Conservation (phyloP, 2,888 invertebrate species). For the Diaprepes abbreviatus region DNA sequence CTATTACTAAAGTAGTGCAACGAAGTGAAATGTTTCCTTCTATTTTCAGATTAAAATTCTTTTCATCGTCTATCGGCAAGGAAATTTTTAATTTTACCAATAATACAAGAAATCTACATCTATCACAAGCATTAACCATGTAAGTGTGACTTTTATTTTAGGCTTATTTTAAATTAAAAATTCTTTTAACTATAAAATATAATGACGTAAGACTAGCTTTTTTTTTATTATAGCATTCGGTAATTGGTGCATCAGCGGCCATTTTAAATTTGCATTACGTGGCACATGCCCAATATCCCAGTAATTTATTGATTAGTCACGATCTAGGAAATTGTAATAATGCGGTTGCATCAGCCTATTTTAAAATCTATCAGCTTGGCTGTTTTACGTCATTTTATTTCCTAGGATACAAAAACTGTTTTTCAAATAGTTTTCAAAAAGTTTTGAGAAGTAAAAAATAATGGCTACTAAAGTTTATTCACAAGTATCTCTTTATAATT, state of each 20-base stretch:
- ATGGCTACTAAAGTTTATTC: slow-evolving; percentile 1
- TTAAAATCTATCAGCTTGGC: not conserved
- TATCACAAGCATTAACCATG: slow-evolving; percentile 28
- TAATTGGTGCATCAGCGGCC: not conserved
- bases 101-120: slow-evolving; percentile 25
- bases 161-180: not conserved
- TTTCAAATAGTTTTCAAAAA: not conserved
- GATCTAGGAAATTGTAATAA: not conserved
- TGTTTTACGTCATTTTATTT: not conserved
- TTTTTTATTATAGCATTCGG: not conserved
- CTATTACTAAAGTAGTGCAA: not conserved
- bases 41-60: slow-evolving; percentile 33
- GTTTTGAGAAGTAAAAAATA: not conserved
- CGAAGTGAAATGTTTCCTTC: slow-evolving; percentile 27
- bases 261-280: slow-evolving; percentile 6
- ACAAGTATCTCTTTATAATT: not conserved
- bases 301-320: slow-evolving; percentile 11
- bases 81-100: slow-evolving; percentile 27
- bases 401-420: slow-evolving; percentile 5
- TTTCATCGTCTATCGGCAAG: slow-evolving; percentile 34
- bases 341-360: not conserved
- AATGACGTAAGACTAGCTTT: too few species aligned
- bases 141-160: slow-evolving; percentile 17
- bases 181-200: not conserved
- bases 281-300: not conserved